phyloP scores from a whole-genome alignment of 2,113 vertebrate species.

The Empidonax traillii region DNA sequence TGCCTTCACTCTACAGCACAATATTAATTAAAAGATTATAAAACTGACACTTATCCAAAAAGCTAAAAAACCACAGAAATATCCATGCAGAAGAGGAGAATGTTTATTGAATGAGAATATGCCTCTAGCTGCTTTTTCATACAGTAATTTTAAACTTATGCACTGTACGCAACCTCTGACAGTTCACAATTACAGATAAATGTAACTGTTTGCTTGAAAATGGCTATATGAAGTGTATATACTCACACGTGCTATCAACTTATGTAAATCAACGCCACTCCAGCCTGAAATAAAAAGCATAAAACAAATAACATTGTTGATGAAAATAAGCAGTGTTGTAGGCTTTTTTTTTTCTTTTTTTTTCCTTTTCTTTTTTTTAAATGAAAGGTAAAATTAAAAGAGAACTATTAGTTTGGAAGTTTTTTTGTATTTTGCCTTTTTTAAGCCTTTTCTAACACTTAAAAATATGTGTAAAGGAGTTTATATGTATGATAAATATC shows the following conservation, averaged over 20 bases:
- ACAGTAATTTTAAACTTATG: constrained; percentile 24
- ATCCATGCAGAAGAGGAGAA: constrained; percentile 13
- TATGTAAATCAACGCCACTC: constrained; percentile 8
- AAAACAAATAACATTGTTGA: neutral
- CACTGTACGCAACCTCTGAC: constrained; percentile 40
- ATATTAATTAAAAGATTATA: constrained; percentile 78
- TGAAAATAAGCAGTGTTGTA: neutral
- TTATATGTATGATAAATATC: neutral
- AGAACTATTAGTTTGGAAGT: neutral
- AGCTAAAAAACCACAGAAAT: constrained; percentile 34
- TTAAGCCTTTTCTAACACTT: neutral
- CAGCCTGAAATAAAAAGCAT: neutral
- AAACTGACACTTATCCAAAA: constrained; percentile 61
- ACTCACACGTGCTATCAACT: constrained; percentile 18
- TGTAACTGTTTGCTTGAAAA: constrained; percentile 34
- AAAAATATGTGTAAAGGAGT: neutral
- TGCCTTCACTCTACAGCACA: constrained; percentile 61
- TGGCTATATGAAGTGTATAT: constrained; percentile 1
- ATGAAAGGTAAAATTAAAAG: neutral
- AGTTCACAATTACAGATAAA: constrained; percentile 48
- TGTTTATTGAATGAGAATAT: constrained; percentile 46
- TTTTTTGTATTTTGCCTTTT: neutral
- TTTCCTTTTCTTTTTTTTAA: neutral
- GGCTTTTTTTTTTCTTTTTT: neutral
- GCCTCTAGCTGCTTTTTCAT: constrained; percentile 56